Evolutionary conservation across 2,113 vertebrate genomes (phyloP), one percentile per base, ranked within the genome.

Genomic region (Loxodonta africana): DNA sequence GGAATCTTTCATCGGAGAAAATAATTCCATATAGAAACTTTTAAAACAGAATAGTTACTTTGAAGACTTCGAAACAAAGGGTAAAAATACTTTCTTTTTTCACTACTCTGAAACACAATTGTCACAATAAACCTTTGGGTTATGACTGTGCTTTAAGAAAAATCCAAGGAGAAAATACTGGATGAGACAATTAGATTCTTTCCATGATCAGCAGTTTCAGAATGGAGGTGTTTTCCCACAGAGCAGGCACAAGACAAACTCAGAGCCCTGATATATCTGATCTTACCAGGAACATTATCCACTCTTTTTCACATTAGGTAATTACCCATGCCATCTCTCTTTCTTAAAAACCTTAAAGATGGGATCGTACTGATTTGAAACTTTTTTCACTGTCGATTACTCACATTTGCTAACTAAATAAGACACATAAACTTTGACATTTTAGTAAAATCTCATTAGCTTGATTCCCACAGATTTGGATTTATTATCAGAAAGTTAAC

Each of bases 361-460:
- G 15, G 48, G 1, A 77, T 44, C 41, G 23, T 21, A 71, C 9
- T 6, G 4, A 80, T 21, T 26, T 18, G 62, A 80, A 96, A 46
- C 10, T 76, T 44, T 76, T 85, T 60, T 77, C 11, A 25, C 0
- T 65, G 44, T 26, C 57, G 12, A n/a, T 88, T 84, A 78, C 25
- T 88, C 18, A 89, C 37, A 4, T 30, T 82, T 84, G 2, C 23
- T 85, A 83, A 83, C 41, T 30, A 90, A 77, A 21, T 41, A 80
- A 51, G 30, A 92, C 77, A 69, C 14, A n/a, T 11, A 82, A 23
- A 71, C 74, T n/a, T 69, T 86, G 21, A 82, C 6, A 78, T 48
- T 94, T 74, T 37, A 91, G 67, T 30, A 74, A 89, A 96, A 91
- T 74, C 15, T 90, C 28, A 90, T 76, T 78, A 62, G 25, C 86